Conservation (phyloP, 2,113 vertebrate genomes). For the Salvelinus namaycush region DNA sequence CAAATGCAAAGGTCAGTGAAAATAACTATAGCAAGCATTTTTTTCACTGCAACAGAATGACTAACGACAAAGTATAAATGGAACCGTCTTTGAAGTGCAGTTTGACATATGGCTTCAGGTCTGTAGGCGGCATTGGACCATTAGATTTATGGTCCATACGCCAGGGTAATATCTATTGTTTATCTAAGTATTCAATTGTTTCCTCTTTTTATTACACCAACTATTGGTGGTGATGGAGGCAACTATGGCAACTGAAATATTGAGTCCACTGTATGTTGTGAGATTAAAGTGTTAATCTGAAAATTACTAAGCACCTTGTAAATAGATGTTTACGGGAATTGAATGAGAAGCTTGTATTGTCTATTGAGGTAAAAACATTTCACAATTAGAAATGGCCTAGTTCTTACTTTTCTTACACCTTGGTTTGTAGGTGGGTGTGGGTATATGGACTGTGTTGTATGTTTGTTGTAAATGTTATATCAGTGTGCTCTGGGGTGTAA, state of each 20-base stretch:
- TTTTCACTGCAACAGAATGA: constrained; percentile 23
- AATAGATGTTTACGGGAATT: not conserved
- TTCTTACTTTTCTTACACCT: not conserved
- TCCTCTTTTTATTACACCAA: no score
- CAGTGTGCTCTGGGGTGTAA: not conserved
- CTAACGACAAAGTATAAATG: constrained; percentile 13
- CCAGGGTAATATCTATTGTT: no score
- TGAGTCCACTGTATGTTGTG: not conserved
- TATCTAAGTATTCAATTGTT: no score
- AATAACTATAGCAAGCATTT: constrained; percentile 32
- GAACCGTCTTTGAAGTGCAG: not conserved
- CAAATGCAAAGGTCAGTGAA: constrained; percentile 11
- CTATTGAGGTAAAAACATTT: not conserved
- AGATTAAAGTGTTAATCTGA: not conserved
- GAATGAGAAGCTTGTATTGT: not conserved
- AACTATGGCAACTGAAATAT: not conserved
- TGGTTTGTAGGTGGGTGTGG: constrained; percentile 1
- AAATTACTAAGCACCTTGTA: not conserved
- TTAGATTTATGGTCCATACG: no score
- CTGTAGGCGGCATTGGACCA: no score
- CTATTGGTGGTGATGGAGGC: no score
- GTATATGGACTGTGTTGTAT: constrained; percentile 4
- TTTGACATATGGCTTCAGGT: not conserved
- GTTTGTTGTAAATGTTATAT: constrained; percentile 5
- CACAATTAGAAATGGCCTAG: not conserved